Base-by-base conservation (phyloP, 2,888 invertebrate genomes). In the Drosophila falleni region DNA sequence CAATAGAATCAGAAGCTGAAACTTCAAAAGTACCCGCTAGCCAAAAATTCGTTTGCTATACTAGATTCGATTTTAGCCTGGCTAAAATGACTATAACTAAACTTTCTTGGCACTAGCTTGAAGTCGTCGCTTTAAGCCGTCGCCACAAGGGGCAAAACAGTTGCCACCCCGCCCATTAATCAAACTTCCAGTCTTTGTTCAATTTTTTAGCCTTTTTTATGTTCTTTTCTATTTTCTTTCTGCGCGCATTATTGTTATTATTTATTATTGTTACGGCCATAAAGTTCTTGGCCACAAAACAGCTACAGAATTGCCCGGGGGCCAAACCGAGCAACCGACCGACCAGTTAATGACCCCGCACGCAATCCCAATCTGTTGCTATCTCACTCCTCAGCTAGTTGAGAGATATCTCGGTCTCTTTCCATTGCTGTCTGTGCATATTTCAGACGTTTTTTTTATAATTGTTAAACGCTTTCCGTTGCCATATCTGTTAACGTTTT, bases 271-370 rank as follows among this genome's bases (percentile, higher is more conserved):
- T 64, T 80, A 64, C 62, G 81, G 65, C 58, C 68, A 68, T 80
- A 80, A 78, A 68, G 58, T 69, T 74, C 39, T 60, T 58, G 59
- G 46, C 49, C 49, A 53, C 44, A 68, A 64, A 58, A 16, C 49
- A 59, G 49, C 23, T 35, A 31, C 15, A 33, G 41, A 15, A 62
- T 19, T 19, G 56, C 70, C 53, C 31, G 31, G 51, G 47, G 61
- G 47, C 49, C 26, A 16, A 16, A 26, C 26, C 13, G 55, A 29
- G 44, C 29, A 29, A 8, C 29, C 26, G 26, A 50, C 26, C 49
- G 33, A 33, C 53, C 71, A 75, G 76, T 75, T 80, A 76, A 61
- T 77, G 77, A 77, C 80, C 77, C 77, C 77, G 41, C 80, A 74
- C 64, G 50, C 79, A 78, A 74, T 60, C n/a, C 13, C 42, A 63